Conservation (phyloP, 2,797 vertebrate genomes). For the Artibeus lituratus region DNA sequence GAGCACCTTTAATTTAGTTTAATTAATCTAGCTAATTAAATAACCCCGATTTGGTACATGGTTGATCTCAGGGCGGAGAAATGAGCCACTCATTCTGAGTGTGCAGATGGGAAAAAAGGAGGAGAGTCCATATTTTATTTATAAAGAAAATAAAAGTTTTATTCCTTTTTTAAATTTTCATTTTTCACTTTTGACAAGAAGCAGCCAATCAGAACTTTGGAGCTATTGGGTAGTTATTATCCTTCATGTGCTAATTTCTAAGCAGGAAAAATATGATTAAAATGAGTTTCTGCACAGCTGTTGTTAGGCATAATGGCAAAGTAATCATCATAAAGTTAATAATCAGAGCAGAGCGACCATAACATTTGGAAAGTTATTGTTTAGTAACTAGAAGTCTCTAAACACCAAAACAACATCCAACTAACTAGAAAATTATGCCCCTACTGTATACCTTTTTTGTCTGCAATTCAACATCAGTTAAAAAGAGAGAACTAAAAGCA, state of each 20-base stretch:
- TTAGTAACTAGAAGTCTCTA: slow-evolving; percentile 20
- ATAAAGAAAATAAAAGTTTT: slow-evolving; percentile 12
- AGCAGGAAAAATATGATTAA: slow-evolving; percentile 64
- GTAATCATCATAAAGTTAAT: slow-evolving; percentile 42
- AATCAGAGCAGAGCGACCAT: slow-evolving; percentile 3
- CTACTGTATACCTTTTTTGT: not conserved
- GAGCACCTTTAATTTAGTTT: not conserved
- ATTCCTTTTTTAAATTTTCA: slow-evolving; percentile 25
- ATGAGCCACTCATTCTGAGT: not conserved
- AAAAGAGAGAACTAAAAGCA: slow-evolving; percentile 26
- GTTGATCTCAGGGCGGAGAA: not conserved
- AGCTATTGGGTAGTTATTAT: slow-evolving; percentile 55
- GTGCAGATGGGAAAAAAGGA: not conserved
- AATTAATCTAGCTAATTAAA: not conserved
- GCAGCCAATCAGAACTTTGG: slow-evolving; percentile 13
- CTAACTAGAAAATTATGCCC: slow-evolving; percentile 27
- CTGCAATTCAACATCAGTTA: slow-evolving; percentile 18
- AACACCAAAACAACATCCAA: slow-evolving; percentile 22
- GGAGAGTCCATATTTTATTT: not conserved
- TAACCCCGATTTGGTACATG: not conserved
- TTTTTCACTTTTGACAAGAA: slow-evolving; percentile 43
- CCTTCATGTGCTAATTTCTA: slow-evolving; percentile 66
- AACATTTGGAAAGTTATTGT: slow-evolving; percentile 45
- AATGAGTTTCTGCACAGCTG: slow-evolving; percentile 62
- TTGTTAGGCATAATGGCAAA: slow-evolving; percentile 54